These are phyloP conservation scores for Pelodiscus sinensis DNA, from an alignment of 2,113 vertebrate species.

Conservation along the genomic window DNA sequence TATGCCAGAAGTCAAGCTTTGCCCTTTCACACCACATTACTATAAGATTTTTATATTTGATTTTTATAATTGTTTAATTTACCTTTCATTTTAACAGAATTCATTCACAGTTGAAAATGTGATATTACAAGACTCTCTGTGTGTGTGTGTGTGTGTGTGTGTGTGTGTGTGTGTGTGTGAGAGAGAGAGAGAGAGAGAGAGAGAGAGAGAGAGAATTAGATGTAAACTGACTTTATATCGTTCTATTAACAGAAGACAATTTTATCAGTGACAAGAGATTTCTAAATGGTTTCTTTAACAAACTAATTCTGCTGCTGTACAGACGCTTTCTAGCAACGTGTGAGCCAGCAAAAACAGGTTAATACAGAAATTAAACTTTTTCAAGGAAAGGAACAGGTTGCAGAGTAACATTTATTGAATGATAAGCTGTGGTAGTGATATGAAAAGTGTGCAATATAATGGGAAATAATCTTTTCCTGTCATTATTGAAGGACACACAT, in stretches of 20 bases:
- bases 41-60: conserved; percentile 34
- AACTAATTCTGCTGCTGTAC: conserved; percentile 77
- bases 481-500: conserved; percentile 86
- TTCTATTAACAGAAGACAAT: conserved; percentile 80
- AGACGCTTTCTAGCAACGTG: conserved; percentile 70
- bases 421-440: conserved; percentile 83
- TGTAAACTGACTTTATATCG: conserved; percentile 74
- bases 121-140: conserved; percentile 43
- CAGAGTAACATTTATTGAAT: conserved; percentile 84
- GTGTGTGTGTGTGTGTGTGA: conserved; percentile 26
- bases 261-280: conserved; percentile 78
- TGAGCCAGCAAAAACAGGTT: conserved; percentile 82
- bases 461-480: conserved; percentile 85
- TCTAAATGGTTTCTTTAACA: conserved; percentile 80
- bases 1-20: background rate
- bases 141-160: conserved; percentile 51
- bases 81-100: conserved; percentile 66
- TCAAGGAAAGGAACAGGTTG: conserved; percentile 79
- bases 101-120: conserved; percentile 25
- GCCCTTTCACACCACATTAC: background rate
- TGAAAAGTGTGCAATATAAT: conserved; percentile 84
- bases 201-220: conserved; percentile 60
- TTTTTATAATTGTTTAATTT: conserved; percentile 77
- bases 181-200: conserved; percentile 14
- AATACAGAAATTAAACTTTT: conserved; percentile 85